Base-by-base conservation (phyloP, 2,888 invertebrate genomes). In the Microctonus brassicae region DNA sequence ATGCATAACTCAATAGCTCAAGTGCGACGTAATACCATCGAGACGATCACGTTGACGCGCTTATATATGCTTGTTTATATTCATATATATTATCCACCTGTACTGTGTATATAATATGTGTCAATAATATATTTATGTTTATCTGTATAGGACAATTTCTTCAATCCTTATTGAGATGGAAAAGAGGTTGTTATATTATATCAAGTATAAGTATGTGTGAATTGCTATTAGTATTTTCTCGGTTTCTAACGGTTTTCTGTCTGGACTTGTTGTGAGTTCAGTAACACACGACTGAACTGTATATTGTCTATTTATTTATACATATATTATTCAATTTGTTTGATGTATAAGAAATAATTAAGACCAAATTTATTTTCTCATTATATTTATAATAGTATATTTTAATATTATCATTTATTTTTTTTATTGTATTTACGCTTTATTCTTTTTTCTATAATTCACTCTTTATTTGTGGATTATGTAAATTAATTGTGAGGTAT, bases 1-100 rank as follows among this genome's bases (percentile, higher is more conserved):
- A n/a, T n/a, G 71, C 70, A 60, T 71, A 71, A 66, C 66, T 71
- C 66, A 66, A 71, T 71, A 62, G 62, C 66, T 17, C 47, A 20
- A 71, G 36, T 5, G 20, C 53, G 53, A 71, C 66, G 71, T 70
- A 70, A 70, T 13, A 63, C 58, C 58, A 47, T 57, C 29, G 58
- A n/a, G 47, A 36, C 65, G 58, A 71, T 71, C 36, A 71, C 39
- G 62, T 67, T 71, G 34, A 62, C 53, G 47, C 39, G 42, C 33
- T 42, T 52, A 24, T n/a, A n/a, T n/a, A n/a, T 39, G 57, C 24
- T 52, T 66, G 13, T 52, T 55, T 55, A 39, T 55, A 57, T 63
- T n/a, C 10, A 39, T 42, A 26, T 26, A 13, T n/a, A 26, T 47
- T n/a, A 36, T 39, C n/a, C n/a, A 39, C n/a, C 3, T 39, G n/a